phyloP scores from a whole-genome alignment of 2,888 invertebrate genomes.

The Metalampra italica region DNA sequence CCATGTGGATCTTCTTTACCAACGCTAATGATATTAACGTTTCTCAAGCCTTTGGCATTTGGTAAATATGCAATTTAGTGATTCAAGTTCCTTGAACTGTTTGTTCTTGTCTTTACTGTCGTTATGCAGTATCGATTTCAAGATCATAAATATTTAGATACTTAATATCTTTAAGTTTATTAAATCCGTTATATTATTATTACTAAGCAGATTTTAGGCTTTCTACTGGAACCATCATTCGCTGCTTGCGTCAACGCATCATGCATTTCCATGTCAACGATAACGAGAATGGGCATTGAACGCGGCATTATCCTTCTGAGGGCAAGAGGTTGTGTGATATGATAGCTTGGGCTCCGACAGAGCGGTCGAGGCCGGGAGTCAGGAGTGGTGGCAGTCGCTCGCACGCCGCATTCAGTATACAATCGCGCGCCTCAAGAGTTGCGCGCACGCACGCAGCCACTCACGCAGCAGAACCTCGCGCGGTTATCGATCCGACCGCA shows the following conservation, averaged over 20 bases:
- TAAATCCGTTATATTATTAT: too few species aligned
- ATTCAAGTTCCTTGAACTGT: conserved; percentile 5
- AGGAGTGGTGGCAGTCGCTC: conserved; percentile 62
- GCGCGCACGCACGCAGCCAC: conserved; percentile 68
- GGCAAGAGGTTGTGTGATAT: conserved; percentile 65
- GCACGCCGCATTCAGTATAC: conserved; percentile 63
- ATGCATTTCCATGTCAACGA: conserved; percentile 26
- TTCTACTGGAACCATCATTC: not conserved
- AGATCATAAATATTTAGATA: not conserved
- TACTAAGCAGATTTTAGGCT: not conserved
- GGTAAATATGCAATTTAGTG: conserved; percentile 2
- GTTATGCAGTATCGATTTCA: not conserved
- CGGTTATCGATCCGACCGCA: conserved; percentile 37
- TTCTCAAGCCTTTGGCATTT: conserved; percentile 34
- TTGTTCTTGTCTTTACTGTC: not conserved
- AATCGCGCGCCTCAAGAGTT: conserved; percentile 67
- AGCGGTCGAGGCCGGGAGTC: conserved; percentile 67
- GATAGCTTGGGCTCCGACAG: conserved; percentile 57
- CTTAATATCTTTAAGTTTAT: not conserved
- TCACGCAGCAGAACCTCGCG: conserved; percentile 46
- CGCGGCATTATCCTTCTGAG: conserved; percentile 60
- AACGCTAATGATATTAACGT: conserved; percentile 2
- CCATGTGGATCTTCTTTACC: conserved; percentile 18
- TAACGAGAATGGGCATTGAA: conserved; percentile 58
- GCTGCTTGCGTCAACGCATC: conserved; percentile 2